Evolutionary conservation across 2,888 invertebrate genomes (phyloP).

Genomic region (Heliconius erato): DNA sequence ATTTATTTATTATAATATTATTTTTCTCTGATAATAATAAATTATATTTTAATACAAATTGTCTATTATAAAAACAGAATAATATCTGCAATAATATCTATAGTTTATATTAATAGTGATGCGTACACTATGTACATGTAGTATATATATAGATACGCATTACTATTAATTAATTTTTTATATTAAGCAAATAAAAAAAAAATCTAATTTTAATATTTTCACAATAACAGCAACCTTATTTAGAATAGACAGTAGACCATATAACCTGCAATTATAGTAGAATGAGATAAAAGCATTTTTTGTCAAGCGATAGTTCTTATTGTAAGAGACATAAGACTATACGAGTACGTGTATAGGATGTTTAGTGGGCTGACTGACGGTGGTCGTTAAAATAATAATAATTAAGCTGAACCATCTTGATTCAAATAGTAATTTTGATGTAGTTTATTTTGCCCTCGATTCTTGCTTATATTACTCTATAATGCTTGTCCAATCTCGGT

Average conservation of each 20-base stretch:
- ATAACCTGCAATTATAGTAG: constrained; percentile 67
- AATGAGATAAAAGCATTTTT: constrained; percentile 51
- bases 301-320: constrained; percentile 29
- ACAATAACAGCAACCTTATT: constrained; percentile 6
- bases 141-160: not conserved
- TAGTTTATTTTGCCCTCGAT: constrained; percentile 59
- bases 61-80: not conserved
- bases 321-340: constrained; percentile 24
- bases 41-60: not conserved
- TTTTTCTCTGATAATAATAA: too few relatives aligned
- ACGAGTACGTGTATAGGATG: not conserved
- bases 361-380: constrained; percentile 21
- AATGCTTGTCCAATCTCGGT: constrained; percentile 44
- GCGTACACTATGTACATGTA: too few relatives aligned
- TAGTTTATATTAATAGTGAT: not conserved
- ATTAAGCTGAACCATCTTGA: constrained; percentile 66
- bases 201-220: not conserved
- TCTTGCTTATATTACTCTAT: constrained; percentile 48
- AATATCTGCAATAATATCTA: not conserved
- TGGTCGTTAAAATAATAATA: constrained; percentile 74
- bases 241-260: constrained; percentile 68
- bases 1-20: too few relatives aligned
- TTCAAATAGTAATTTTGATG: constrained; percentile 58
- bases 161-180: too few relatives aligned
- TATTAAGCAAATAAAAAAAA: not conserved